A percentile compares a stretch with the other conserved stretches of the same genome.
Conservation (phyloP, 2,888 invertebrate species). For the Miltochrista miniata region DNA sequence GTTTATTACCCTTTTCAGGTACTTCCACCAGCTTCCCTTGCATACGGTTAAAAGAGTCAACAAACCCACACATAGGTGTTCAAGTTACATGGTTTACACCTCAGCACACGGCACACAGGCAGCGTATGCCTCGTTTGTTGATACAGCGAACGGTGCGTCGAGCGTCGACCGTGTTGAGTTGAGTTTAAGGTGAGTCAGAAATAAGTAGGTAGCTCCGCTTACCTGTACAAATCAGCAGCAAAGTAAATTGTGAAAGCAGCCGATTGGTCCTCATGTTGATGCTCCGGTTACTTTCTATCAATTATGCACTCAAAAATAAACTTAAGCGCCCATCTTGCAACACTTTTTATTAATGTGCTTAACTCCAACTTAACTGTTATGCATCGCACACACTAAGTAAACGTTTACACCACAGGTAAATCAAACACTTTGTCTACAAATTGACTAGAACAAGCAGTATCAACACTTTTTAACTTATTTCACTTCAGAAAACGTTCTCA, state of each 20-base stretch:
- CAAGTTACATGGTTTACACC: constrained; percentile 14
- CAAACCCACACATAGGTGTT: constrained; percentile 43
- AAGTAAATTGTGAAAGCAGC: constrained; percentile 76
- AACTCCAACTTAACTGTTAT: constrained; percentile 66
- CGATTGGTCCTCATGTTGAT: constrained; percentile 68
- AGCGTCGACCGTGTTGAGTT: constrained; percentile 42
- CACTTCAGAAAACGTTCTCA: constrained; percentile 54
- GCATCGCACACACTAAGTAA: constrained; percentile 49
- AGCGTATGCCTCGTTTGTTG: constrained; percentile 42
- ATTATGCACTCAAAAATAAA: constrained; percentile 55
- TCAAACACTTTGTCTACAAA: constrained; percentile 41
- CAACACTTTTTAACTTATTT: constrained; percentile 43
- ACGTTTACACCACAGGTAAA: constrained; percentile 44
- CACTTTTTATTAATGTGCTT: constrained; percentile 56
- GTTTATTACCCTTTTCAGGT: constrained; percentile 28
- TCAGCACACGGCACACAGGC: constrained; percentile 36
- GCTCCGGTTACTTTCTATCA: constrained; percentile 67
- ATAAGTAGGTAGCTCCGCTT: constrained; percentile 69
- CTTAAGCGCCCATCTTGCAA: constrained; percentile 70
- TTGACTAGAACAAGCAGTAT: constrained; percentile 38
- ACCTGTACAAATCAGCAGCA: constrained; percentile 79
- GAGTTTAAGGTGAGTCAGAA: constrained; percentile 67
- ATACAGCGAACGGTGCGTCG: constrained; percentile 49
- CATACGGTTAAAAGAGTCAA: constrained; percentile 40
- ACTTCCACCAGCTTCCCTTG: constrained; percentile 36